A percentile compares a stretch with the other conserved stretches of the same genome.
These are phyloP conservation scores for Paguma larvata DNA, from an alignment of 2,797 vertebrate species.

Conservation along the genomic window DNA sequence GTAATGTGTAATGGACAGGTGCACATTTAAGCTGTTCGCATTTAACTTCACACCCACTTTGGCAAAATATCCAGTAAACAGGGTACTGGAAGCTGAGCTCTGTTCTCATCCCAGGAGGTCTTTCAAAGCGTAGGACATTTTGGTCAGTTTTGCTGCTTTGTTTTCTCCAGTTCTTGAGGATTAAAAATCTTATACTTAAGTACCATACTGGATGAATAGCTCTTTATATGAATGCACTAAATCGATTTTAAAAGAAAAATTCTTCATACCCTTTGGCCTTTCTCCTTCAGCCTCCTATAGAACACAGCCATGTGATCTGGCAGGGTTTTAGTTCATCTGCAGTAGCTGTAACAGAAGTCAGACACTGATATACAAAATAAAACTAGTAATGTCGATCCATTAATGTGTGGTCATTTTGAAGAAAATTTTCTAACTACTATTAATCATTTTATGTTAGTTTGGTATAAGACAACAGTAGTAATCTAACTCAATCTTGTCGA, in stretches of 20 bases:
- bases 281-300: not conserved
- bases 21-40: not conserved
- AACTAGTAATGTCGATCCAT: not conserved
- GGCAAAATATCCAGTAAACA: not conserved
- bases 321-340: not conserved
- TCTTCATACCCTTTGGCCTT: not conserved
- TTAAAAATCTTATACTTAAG: not conserved
- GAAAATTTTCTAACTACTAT: not conserved
- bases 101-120: not conserved
- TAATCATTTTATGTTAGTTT: conserved; percentile 49
- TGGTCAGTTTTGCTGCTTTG: not conserved
- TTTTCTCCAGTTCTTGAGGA: conserved; percentile 24
- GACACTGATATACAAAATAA: not conserved
- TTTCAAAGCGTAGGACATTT: conserved; percentile 17
- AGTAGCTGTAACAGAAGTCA: not conserved
- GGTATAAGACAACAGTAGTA: not conserved
- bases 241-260: not conserved
- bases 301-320: not conserved
- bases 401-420: not conserved
- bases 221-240: not conserved
- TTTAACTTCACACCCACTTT: conserved; percentile 22
- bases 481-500: not conserved
- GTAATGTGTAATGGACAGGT: conserved; percentile 21
- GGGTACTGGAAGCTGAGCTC: not conserved
- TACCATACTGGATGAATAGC: not conserved